A percentile compares a stretch with the other conserved stretches of the same genome.
phyloP scores from a whole-genome alignment of 2,797 vertebrate genomes.

The Lateolabrax maculatus region DNA sequence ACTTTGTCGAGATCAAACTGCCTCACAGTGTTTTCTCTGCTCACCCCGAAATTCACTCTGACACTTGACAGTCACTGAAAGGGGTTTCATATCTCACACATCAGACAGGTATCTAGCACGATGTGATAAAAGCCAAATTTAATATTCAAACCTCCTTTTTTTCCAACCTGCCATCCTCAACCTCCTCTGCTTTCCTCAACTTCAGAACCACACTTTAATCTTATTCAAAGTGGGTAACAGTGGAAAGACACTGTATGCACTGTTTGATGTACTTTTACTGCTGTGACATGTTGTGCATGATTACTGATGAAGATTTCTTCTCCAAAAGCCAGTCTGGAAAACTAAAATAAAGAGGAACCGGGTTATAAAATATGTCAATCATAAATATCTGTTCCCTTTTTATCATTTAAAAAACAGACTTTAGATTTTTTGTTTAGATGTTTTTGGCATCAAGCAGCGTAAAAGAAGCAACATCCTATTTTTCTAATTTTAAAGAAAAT shows the following conservation, averaged over 20 bases:
- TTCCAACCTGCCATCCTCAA: background rate
- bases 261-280: conserved; percentile 42
- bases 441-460: background rate
- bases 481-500: background rate
- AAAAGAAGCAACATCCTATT: background rate
- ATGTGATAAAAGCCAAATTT: conserved; percentile 73
- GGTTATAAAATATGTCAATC: background rate
- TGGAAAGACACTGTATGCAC: conserved; percentile 1
- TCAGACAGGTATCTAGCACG: conserved; percentile 47
- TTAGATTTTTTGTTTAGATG: background rate
- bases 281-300: conserved; percentile 7
- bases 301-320: conserved; percentile 26
- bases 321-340: background rate
- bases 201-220: conserved; percentile 48
- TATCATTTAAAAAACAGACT: background rate
- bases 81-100: conserved; percentile 55
- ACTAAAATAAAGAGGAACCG: background rate
- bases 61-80: conserved; percentile 70
- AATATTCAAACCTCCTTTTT: conserved; percentile 64
- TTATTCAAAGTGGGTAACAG: conserved; percentile 35
- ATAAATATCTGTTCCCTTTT: background rate
- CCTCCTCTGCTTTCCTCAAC: conserved; percentile 34
- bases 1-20: conserved; percentile 72
- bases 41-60: conserved; percentile 57
- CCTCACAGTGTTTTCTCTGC: conserved; percentile 52